phyloP scores from a whole-genome alignment of 2,113 vertebrate genomes.

The Aepyceros melampus region DNA sequence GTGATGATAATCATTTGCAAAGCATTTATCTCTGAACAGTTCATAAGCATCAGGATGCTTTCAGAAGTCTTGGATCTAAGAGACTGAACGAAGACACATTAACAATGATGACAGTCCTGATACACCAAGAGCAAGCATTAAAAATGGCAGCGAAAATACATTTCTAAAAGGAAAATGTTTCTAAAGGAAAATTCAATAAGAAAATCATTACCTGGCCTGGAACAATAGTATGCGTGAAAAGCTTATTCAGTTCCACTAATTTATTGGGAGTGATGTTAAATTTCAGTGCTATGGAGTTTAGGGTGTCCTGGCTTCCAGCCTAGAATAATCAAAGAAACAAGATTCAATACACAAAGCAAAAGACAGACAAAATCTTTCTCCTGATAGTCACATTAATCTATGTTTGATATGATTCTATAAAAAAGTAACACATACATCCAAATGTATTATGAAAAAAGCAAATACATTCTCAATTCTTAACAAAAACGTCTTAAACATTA shows the following conservation, averaged over 20 bases:
- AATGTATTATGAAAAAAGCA: neutral
- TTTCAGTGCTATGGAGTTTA: conserved; percentile 94
- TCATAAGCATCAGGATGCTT: neutral
- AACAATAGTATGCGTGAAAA: conserved; percentile 93
- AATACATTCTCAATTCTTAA: neutral
- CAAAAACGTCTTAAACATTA: neutral
- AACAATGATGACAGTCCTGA: neutral
- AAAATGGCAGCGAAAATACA: neutral
- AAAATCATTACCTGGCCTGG: conserved; percentile 91
- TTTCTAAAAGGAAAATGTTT: neutral
- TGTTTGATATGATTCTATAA: neutral
- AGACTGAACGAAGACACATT: neutral
- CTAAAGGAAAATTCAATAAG: conserved; percentile 18
- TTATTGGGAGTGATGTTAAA: conserved; percentile 98
- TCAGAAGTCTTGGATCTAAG: neutral
- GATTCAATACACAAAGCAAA: neutral
- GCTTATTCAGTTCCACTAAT: conserved; percentile 95
- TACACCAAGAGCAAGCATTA: neutral
- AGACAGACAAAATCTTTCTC: neutral
- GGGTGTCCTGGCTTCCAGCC: conserved; percentile 91
- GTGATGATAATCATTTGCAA: neutral
- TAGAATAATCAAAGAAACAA: conserved; percentile 72
- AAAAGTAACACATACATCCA: neutral
- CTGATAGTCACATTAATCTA: neutral
- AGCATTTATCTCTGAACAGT: neutral